Base-by-base conservation (phyloP, 2,888 invertebrate species). In the Hypsopygia costalis region DNA sequence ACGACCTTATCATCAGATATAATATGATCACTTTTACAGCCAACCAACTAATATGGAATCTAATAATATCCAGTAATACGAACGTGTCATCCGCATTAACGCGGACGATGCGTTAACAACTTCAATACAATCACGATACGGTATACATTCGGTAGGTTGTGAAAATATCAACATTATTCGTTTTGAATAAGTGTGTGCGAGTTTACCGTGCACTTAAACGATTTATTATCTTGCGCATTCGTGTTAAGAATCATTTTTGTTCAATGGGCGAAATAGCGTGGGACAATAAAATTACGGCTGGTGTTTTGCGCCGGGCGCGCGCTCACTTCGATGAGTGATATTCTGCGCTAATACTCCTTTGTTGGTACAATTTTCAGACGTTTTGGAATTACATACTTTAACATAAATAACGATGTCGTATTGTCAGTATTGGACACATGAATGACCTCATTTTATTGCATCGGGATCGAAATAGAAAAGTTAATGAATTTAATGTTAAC, bases 251-350 rank as follows among this genome's bases (percentile, higher is more conserved):
- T 65, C 67, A 69, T 68, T 80, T 81, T 80, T 59, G 69, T 59
- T 65, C 73, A 72, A 55, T 54, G 38, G 46, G 46, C 39, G 30
- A 45, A 50, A 55, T 58, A 59, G 67, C 69, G 71, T 71, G 73
- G 75, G 73, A 77, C 81, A 80, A 75, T 79, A 81, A 82, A 81
- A 81, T 81, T 77, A 81, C 73, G 69, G 70, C 64, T 69, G 65
- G 69, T 78, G 81, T 80, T 77, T 77, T 69, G 73, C 70, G 74
- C 62, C 65, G 69, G 55, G 65, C 75, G 74, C 74, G 71, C 70
- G 69, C 66, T 75, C 75, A 65, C 70, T 75, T 72, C 79, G 77
- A 78, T 76, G 78, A 81, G 70, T 74, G 78, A 81, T 81, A 76
- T 73, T 69, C 76, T 68, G 59, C 63, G 58, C 61, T 73, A 68